Conservation (phyloP, 2,797 vertebrate species). For the Characodon lateralis region DNA sequence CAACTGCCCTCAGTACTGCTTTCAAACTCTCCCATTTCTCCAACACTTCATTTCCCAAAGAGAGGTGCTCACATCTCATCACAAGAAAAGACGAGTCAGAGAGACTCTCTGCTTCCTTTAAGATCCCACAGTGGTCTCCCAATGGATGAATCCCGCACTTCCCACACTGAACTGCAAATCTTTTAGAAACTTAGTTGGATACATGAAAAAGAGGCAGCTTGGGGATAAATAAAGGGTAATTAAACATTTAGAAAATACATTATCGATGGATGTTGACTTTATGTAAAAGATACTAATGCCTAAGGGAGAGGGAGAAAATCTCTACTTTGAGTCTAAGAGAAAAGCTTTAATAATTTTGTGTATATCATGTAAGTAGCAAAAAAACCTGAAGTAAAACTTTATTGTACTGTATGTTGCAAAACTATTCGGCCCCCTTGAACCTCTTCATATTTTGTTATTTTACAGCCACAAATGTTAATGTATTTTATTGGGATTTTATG, state of each 20-base stretch:
- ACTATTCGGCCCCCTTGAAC: neutral
- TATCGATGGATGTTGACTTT: slow-evolving; percentile 20
- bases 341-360: neutral
- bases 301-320: neutral
- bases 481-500: neutral
- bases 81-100: neutral
- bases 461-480: neutral
- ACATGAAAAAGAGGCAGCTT: slow-evolving; percentile 35
- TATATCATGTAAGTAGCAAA: neutral
- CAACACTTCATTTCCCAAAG: neutral
- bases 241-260: slow-evolving; percentile 39
- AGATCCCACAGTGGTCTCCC: neutral
- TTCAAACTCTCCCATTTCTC: slow-evolving; percentile 20
- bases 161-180: slow-evolving; percentile 10
- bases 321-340: neutral
- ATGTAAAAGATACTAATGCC: neutral
- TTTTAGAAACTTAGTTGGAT: slow-evolving; percentile 13
- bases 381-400: too few relatives aligned
- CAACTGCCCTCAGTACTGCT: slow-evolving; percentile 17
- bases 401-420: neutral
- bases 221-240: slow-evolving; percentile 32
- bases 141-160: neutral
- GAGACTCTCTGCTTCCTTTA: neutral
- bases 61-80: slow-evolving; percentile 24
- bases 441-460: neutral